Conservation (phyloP, 2,113 vertebrate genomes). For the Silurus meridionalis region DNA sequence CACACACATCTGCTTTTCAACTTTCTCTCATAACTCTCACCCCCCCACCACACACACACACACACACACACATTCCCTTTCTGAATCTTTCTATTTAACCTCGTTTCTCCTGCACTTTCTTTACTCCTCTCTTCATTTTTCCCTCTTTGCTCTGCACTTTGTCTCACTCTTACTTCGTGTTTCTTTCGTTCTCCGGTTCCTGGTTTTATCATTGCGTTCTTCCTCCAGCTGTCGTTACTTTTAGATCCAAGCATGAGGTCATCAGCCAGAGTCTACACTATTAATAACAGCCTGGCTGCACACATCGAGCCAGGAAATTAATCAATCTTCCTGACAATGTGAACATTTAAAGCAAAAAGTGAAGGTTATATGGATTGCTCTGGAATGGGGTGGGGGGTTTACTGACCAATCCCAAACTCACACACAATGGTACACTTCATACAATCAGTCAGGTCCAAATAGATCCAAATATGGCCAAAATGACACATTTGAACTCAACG, state of each 20-base stretch:
- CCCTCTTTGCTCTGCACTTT: background rate
- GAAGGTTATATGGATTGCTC: background rate
- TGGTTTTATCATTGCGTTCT: background rate
- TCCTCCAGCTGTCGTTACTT: conserved; percentile 55
- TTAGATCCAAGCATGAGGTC: conserved; percentile 68
- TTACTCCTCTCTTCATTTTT: background rate
- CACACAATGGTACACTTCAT: background rate
- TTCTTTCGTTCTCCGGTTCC: background rate
- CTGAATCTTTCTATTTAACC: background rate
- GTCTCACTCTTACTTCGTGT: background rate
- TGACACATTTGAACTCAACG: background rate
- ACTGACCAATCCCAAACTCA: background rate
- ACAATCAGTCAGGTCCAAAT: too few species aligned
- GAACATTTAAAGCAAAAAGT: background rate
- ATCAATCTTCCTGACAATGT: conserved; percentile 25
- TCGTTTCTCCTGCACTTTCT: background rate
- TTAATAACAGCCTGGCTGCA: conserved; percentile 64
- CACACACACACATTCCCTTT: background rate
- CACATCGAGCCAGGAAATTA: conserved; percentile 12
- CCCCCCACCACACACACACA: too few species aligned
- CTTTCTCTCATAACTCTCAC: background rate
- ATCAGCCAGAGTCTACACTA: conserved; percentile 56
- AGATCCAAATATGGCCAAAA: background rate
- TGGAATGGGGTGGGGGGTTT: too few species aligned
- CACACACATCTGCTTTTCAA: conserved; percentile 37